Evolutionary conservation across 2,113 vertebrate species (phyloP).

Genomic region (Copsychus sechellarum): DNA sequence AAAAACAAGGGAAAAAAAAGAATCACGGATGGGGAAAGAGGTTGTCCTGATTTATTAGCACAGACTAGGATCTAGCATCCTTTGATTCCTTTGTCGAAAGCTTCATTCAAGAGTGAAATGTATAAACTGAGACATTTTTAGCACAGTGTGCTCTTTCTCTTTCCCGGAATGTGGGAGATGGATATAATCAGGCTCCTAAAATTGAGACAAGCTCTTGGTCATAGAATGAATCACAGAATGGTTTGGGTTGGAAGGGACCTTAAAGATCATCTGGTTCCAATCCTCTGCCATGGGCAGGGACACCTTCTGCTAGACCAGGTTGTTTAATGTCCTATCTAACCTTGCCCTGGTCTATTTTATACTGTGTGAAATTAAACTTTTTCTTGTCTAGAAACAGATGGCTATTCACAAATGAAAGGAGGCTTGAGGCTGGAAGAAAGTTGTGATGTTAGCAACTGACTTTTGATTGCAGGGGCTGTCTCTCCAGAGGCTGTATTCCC

Average conservation of each 20-base stretch:
- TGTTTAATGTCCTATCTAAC: background rate
- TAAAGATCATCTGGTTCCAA: background rate
- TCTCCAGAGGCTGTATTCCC: background rate
- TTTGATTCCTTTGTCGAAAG: background rate
- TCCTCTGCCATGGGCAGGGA: background rate
- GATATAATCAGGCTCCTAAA: background rate
- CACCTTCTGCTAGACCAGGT: background rate
- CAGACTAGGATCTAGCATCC: background rate
- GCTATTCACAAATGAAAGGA: background rate
- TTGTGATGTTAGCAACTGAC: background rate
- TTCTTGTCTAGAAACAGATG: background rate
- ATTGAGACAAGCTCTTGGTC: background rate
- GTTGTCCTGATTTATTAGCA: background rate
- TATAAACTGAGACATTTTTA: background rate
- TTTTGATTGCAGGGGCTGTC: background rate
- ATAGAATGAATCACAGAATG: background rate
- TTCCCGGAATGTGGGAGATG: background rate
- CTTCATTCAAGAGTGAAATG: background rate
- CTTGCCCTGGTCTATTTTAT: background rate
- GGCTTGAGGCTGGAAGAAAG: background rate
- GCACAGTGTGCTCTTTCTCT: background rate
- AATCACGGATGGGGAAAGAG: accelerated
- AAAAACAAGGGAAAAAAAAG: background rate
- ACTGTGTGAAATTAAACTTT: background rate
- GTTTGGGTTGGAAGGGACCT: background rate